Evolutionary conservation across 1,140 invertebrate genomes (phyloP).

Genomic region (Lineus longissimus): DNA sequence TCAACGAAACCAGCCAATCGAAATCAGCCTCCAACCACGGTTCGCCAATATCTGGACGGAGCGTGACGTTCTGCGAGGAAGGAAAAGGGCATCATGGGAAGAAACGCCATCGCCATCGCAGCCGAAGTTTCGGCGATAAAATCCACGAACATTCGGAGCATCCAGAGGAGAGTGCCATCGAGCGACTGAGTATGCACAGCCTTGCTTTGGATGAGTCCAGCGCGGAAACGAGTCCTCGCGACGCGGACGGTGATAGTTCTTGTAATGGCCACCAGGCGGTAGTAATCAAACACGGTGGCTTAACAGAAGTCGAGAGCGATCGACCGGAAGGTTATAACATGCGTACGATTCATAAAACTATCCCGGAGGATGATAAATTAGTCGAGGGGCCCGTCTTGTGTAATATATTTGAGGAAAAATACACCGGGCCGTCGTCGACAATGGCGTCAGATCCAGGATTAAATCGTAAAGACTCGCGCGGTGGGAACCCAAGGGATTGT

Average conservation of each 20-base stretch:
- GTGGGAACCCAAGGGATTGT: not conserved
- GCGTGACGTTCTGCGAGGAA: constrained; percentile 20
- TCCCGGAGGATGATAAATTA: too few species aligned
- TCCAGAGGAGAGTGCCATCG: constrained; percentile 4
- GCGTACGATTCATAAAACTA: not conserved
- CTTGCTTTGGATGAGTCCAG: constrained; percentile 8
- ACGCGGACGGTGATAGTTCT: not conserved
- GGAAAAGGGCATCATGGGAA: constrained; percentile 17
- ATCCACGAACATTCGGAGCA: constrained; percentile 9
- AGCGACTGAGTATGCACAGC: constrained; percentile 2
- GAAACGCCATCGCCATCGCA: constrained; percentile 1
- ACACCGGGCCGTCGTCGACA: not conserved
- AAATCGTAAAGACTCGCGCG: not conserved
- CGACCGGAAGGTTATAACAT: constrained; percentile 12
- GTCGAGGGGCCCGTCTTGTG: too few species aligned
- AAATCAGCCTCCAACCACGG: constrained; percentile 25
- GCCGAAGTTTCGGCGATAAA: constrained; percentile 10
- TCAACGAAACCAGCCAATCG: constrained; percentile 18
- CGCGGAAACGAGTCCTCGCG: constrained; percentile 12
- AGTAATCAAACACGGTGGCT: not conserved
- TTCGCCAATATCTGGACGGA: constrained; percentile 32
- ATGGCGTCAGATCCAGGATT: not conserved
- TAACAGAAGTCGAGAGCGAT: constrained; percentile 42
- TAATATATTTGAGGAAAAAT: not conserved
- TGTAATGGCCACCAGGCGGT: not conserved